These are phyloP conservation scores for Diachasmimorpha longicaudata DNA, from an alignment of 1,140 invertebrate species.

Conservation along the genomic window DNA sequence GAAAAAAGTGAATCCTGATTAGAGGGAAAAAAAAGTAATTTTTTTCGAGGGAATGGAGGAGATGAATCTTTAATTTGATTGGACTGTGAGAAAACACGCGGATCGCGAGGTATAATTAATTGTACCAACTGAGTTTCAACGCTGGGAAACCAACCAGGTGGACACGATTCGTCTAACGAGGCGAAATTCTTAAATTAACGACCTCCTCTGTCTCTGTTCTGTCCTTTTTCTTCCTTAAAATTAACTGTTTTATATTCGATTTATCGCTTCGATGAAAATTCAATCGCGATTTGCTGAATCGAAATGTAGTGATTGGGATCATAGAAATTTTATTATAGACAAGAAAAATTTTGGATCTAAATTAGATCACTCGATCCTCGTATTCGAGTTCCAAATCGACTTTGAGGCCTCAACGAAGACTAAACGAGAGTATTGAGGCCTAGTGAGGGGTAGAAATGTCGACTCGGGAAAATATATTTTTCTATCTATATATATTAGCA, in stretches of 20 bases:
- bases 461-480: too few species aligned
- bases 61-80: slow-evolving; percentile 47
- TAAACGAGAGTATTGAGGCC: too few species aligned
- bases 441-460: too few species aligned
- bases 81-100: slow-evolving; percentile 30
- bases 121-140: slow-evolving; percentile 50
- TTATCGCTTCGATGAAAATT: background rate
- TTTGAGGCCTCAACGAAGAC: too few species aligned
- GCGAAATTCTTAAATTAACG: slow-evolving; percentile 60
- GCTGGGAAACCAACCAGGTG: slow-evolving; percentile 46
- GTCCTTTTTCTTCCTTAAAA: background rate
- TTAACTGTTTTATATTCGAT: slow-evolving; percentile 23
- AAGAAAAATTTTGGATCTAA: too few species aligned
- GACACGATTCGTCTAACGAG: slow-evolving; percentile 59
- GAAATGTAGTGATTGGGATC: background rate
- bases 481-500: too few species aligned
- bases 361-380: too few species aligned
- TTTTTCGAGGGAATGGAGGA: background rate
- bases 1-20: slow-evolving; percentile 49
- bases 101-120: slow-evolving; percentile 52
- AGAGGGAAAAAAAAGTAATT: slow-evolving; percentile 31
- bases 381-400: too few species aligned
- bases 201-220: slow-evolving; percentile 23
- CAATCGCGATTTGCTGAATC: background rate
- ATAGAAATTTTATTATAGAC: too few species aligned